These are phyloP conservation scores for Lytechinus variegatus DNA, from an alignment of 35 echinoderm and acorn worm species.

Conservation along the genomic window DNA sequence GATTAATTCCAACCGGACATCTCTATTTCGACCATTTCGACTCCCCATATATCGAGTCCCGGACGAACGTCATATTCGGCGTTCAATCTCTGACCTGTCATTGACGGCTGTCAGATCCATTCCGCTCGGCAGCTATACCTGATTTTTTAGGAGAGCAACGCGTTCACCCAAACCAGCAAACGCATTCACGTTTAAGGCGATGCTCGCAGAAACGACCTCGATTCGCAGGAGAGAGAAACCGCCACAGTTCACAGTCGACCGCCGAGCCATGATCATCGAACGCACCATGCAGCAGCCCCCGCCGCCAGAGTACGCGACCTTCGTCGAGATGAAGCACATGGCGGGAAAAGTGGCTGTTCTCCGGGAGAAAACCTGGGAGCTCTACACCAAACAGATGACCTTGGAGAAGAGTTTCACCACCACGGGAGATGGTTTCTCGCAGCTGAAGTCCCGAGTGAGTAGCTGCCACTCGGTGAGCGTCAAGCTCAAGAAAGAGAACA, in stretches of 20 bases:
- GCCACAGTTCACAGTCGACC: background rate
- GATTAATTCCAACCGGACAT: constrained; percentile 10
- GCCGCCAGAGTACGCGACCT: constrained; percentile 26
- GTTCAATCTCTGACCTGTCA: background rate
- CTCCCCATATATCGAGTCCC: background rate
- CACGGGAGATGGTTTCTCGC: constrained; percentile 16
- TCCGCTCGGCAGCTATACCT: background rate
- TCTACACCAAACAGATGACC: constrained; percentile 48
- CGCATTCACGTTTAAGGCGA: background rate
- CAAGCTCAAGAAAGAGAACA: constrained; percentile 20
- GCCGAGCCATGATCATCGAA: constrained; percentile 27
- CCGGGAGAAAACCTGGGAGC: constrained; percentile 39
- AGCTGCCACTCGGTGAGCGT: background rate
- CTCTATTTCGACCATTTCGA: constrained; percentile 19
- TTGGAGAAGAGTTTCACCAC: constrained; percentile 37
- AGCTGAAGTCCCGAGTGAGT: constrained; percentile 21
- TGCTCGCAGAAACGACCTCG: background rate
- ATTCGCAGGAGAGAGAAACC: background rate
- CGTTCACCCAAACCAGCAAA: background rate
- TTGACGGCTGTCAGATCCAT: background rate
- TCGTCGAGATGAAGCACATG: constrained; percentile 32
- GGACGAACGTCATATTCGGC: background rate
- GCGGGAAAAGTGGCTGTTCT: constrained; percentile 49
- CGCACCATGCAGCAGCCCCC: constrained; percentile 12
- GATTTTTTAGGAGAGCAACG: background rate